These are phyloP conservation scores for Pangasius sanitwongsei DNA, from an alignment of 2,797 vertebrate species.

Conservation along the genomic window DNA sequence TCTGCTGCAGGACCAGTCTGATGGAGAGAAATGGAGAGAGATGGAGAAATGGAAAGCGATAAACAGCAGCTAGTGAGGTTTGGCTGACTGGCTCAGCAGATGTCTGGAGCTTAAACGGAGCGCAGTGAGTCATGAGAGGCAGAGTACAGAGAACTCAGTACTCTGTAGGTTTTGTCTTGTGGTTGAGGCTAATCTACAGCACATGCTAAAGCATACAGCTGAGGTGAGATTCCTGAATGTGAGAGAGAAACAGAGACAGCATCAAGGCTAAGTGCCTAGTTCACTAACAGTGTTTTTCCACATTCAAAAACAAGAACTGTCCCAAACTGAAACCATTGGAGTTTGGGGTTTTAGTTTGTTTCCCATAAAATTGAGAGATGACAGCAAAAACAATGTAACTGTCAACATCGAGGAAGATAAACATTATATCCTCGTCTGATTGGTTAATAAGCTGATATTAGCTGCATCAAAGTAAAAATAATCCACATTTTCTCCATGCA, in stretches of 20 bases:
- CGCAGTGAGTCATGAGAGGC: conserved; percentile 35
- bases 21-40: conserved; percentile 23
- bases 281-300: background rate
- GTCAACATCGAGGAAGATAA: background rate
- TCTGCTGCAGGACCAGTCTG: background rate
- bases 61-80: conserved; percentile 27
- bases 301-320: background rate
- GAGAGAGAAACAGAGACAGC: conserved; percentile 16
- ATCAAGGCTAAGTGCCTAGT: background rate
- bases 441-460: background rate
- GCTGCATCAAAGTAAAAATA: background rate
- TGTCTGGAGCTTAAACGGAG: conserved; percentile 37
- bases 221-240: conserved; percentile 7
- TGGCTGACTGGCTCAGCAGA: conserved; percentile 31
- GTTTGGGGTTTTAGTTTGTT: conserved; percentile 1
- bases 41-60: conserved; percentile 34
- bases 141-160: conserved; percentile 27
- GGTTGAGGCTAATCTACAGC: conserved; percentile 12
- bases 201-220: conserved; percentile 13
- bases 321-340: background rate
- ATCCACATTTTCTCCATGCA: background rate
- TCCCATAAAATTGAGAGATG: background rate
- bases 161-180: conserved; percentile 22
- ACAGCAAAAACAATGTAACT: background rate
- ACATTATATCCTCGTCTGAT: background rate